Conservation (phyloP, 2,113 vertebrate genomes). For the Fulmarus glacialis region DNA sequence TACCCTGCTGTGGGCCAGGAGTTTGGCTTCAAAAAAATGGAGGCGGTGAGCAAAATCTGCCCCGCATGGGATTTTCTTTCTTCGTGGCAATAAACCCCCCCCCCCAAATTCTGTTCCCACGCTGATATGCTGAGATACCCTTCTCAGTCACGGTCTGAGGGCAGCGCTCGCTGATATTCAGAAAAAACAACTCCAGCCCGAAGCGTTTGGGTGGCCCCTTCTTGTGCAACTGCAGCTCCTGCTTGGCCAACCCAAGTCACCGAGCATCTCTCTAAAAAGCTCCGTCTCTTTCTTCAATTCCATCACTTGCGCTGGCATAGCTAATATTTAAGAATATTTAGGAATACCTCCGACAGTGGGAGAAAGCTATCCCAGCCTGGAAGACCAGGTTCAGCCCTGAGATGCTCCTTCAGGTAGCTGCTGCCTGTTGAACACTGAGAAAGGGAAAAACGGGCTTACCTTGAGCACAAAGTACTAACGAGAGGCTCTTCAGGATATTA, state of each 20-base stretch:
- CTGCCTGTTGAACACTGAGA: neutral
- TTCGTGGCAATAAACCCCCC: neutral
- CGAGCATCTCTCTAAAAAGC: neutral
- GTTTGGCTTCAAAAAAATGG: neutral
- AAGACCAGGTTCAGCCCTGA: neutral
- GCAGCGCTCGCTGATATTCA: neutral
- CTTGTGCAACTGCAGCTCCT: neutral
- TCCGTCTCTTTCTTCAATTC: slow-evolving; percentile 13
- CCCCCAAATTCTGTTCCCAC: neutral
- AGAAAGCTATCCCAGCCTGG: neutral
- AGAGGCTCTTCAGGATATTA: neutral
- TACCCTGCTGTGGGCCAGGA: neutral
- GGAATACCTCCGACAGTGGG: neutral
- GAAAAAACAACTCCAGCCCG: neutral
- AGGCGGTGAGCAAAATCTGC: neutral
- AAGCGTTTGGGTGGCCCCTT: neutral
- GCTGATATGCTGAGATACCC: neutral
- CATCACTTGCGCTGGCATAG: neutral
- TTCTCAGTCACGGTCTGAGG: neutral
- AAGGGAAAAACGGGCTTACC: neutral
- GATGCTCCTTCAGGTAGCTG: neutral
- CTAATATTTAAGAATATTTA: neutral
- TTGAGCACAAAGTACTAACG: neutral
- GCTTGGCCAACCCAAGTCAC: neutral
- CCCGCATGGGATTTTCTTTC: neutral